Conservation (phyloP, 2,888 invertebrate genomes). For the Pachymerium ferrugineum region DNA sequence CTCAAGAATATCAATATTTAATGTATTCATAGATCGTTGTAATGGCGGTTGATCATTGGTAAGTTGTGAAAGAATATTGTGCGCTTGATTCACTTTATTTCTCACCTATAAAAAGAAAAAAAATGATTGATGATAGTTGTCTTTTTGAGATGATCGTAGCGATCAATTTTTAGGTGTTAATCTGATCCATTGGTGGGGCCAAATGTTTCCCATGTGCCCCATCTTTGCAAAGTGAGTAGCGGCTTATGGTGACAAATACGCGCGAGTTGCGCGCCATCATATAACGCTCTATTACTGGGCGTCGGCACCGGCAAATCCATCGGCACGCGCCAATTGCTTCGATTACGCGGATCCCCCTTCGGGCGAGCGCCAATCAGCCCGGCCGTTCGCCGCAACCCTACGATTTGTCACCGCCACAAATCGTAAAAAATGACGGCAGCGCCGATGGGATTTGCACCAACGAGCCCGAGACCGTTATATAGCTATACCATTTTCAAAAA, state of each 20-base stretch:
- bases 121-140: not conserved
- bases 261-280: not conserved
- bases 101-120: not conserved
- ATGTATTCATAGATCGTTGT: not conserved
- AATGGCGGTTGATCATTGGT: not conserved
- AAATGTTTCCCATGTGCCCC: not conserved
- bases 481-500: not conserved
- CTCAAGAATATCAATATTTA: too few relatives aligned
- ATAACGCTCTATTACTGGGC: not conserved
- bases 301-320: not conserved
- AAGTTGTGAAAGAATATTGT: not conserved
- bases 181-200: not conserved
- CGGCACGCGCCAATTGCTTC: constrained; percentile 8
- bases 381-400: not conserved
- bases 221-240: not conserved
- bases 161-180: not conserved
- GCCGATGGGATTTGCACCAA: constrained; percentile 1
- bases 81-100: not conserved
- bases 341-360: not conserved
- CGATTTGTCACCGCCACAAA: not conserved
- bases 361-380: not conserved
- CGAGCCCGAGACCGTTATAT: not conserved
- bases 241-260: constrained; percentile 9
- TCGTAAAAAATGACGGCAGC: not conserved
- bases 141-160: not conserved